A percentile compares a stretch with the other conserved stretches of the same genome.
These are phyloP conservation scores for Mamestra configurata DNA, from an alignment of 1,140 invertebrate genomes.

Conservation along the genomic window DNA sequence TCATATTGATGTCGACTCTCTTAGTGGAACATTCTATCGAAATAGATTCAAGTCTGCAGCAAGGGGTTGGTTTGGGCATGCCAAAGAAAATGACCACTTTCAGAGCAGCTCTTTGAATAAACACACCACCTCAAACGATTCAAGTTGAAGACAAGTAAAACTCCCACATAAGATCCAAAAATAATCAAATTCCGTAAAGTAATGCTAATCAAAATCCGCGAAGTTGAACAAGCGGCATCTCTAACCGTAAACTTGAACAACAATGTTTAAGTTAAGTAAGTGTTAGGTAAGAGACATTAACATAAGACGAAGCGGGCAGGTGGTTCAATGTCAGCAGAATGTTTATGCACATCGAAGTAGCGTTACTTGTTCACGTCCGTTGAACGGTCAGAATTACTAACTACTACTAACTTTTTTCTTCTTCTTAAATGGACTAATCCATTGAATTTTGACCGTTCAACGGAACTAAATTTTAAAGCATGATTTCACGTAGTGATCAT, in stretches of 20 bases:
- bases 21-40: too few relatives aligned
- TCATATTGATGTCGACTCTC: too few relatives aligned
- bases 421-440: too few relatives aligned
- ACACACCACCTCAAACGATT: neutral
- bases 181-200: conserved; percentile 15
- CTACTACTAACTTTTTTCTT: too few relatives aligned
- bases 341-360: conserved; percentile 45
- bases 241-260: conserved; percentile 54
- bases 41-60: too few relatives aligned
- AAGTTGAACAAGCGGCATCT: conserved; percentile 4
- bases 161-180: neutral
- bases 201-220: conserved; percentile 12
- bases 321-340: conserved; percentile 54
- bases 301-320: conserved; percentile 46
- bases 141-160: neutral
- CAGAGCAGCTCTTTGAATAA: neutral
- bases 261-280: conserved; percentile 42
- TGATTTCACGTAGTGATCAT: too few relatives aligned
- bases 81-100: too few relatives aligned
- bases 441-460: too few relatives aligned
- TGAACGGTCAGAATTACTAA: conserved; percentile 19
- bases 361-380: conserved; percentile 46
- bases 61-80: too few relatives aligned
- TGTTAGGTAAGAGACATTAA: conserved; percentile 53
- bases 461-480: too few relatives aligned